These are phyloP conservation scores for Melanerpes aurifrons DNA, from an alignment of 2,113 vertebrate species.

Conservation along the genomic window DNA sequence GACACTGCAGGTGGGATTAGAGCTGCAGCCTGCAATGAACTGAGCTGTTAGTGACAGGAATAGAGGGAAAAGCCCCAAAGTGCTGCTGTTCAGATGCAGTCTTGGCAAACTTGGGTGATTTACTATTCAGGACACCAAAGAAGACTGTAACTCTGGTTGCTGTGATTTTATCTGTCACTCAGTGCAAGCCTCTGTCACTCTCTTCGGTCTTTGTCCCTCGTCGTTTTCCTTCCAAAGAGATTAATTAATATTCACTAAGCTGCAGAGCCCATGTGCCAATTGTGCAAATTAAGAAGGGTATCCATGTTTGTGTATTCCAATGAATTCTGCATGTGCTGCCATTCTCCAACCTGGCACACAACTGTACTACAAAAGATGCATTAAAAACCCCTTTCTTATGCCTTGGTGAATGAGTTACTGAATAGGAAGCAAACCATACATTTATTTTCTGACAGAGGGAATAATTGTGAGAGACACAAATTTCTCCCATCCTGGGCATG, in stretches of 20 bases:
- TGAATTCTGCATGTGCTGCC: not conserved
- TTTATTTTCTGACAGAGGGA: not conserved
- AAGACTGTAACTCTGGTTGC: not conserved
- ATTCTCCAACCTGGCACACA: not conserved
- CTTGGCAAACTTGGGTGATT: not conserved
- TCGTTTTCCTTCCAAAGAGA: not conserved
- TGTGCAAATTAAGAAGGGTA: not conserved
- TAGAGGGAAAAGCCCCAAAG: not conserved
- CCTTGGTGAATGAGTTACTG: not conserved
- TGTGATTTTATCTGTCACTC: not conserved
- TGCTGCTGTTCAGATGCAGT: not conserved
- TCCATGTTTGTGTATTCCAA: not conserved
- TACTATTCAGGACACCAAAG: not conserved
- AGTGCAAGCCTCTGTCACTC: not conserved
- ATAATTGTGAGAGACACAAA: not conserved
- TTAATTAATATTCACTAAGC: not conserved
- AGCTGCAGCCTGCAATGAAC: not conserved
- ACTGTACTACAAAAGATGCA: not conserved
- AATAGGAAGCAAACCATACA: not conserved
- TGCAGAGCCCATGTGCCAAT: not conserved
- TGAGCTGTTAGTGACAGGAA: not conserved
- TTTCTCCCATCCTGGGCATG: not conserved
- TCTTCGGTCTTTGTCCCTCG: not conserved
- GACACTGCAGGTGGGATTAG: not conserved
- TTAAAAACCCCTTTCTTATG: not conserved